Base-by-base conservation (phyloP, 1,140 invertebrate species). In the Drosophila lacteicornis region DNA sequence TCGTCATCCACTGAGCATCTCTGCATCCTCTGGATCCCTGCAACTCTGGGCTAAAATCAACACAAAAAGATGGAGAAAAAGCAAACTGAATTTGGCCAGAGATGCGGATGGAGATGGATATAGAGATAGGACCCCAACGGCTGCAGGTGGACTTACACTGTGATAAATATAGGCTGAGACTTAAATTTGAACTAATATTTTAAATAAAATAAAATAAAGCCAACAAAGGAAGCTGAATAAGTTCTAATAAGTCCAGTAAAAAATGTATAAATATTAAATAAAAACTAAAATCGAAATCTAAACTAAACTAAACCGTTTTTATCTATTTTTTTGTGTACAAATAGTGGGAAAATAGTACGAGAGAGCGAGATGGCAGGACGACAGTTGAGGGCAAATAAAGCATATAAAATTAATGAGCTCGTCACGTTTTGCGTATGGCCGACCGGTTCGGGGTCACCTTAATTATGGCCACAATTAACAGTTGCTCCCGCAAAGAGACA, bases 401-500 rank as follows among this genome's bases (percentile, higher is more conserved):
- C 75, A 77, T 77, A 66, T 60, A 61, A 80, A 80, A 69, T 76
- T 90, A 88, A 87, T 90, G 80, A 84, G 80, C 85, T 74, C 74
- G 77, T 84, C 67, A 66, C 80, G 65, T 59, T 75, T 68, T 66
- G 69, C 50, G 50, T 63, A 42, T 46, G 40, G 49, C 51, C 62
- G 40, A 43, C 43, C 27, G 50, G 58, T 53, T 71, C 65, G 66
- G 73, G 77, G 78, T 85, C 85, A 87, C 81, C 81, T 90, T 90
- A 90, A 87, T 87, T 90, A 87, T 87, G 84, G 85, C 70, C 85
- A 90, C 84, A 88, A 87, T 87, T 87, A 87, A 84, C 81, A 90
- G 84, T 85, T 71, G 77, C 83, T 78, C 47, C 75, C 56, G 40
- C 30, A 38, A 56, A 17, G 53, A 13, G n/a, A 43, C 38, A 19